Conservation (phyloP, 2,113 vertebrate species). For the Thymallus thymallus region DNA sequence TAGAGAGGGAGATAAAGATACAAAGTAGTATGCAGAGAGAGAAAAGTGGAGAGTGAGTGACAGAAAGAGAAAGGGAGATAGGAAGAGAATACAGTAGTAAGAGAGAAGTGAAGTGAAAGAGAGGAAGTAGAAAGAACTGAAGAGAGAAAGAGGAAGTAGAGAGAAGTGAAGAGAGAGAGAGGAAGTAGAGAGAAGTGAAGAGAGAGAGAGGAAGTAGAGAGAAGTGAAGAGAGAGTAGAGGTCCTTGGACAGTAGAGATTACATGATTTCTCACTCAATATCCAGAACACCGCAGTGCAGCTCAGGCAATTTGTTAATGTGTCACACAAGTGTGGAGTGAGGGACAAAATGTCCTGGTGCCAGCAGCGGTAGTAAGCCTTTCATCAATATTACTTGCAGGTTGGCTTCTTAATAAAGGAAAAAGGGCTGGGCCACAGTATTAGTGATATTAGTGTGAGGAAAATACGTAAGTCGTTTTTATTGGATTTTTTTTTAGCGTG, state of each 20-base stretch:
- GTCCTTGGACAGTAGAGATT: constrained; percentile 21
- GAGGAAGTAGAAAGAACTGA: constrained; percentile 1
- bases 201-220: neutral
- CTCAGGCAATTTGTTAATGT: constrained; percentile 43
- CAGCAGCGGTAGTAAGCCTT: constrained; percentile 17
- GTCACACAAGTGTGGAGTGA: constrained; percentile 30
- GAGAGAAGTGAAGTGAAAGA: neutral
- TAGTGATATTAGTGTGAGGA: neutral
- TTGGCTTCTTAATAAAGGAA: constrained; percentile 10
- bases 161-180: neutral
- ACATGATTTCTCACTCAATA: constrained; percentile 35
- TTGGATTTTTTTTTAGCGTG: neutral
- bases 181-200: constrained; percentile 1
- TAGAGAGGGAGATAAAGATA: no score
- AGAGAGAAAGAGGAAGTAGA: neutral
- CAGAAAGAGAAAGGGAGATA: neutral
- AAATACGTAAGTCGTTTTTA: neutral
- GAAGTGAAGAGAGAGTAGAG: constrained; percentile 12
- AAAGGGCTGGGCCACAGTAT: neutral
- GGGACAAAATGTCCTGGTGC: constrained; percentile 17
- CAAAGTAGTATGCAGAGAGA: neutral
- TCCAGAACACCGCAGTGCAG: constrained; percentile 27
- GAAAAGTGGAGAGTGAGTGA: constrained; percentile 9
- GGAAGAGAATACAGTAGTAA: neutral
- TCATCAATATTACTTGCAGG: constrained; percentile 26